Evolutionary conservation across 2,888 invertebrate species (phyloP).

Genomic region (Hyppa rectilinea): DNA sequence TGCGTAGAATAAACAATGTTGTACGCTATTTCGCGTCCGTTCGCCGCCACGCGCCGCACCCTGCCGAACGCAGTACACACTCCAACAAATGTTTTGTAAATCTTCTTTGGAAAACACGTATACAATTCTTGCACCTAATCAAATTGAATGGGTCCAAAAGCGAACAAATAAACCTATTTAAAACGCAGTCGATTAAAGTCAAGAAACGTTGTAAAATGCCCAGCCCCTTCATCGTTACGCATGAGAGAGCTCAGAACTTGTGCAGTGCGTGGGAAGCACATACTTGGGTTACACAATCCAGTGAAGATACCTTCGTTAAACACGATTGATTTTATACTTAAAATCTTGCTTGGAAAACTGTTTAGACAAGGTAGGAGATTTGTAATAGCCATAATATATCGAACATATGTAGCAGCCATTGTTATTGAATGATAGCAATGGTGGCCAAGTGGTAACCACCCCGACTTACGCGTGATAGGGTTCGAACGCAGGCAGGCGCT

Average conservation of each 20-base stretch:
- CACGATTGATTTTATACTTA: slow-evolving; percentile 69
- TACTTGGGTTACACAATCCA: slow-evolving; percentile 88
- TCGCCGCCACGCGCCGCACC: slow-evolving; percentile 79
- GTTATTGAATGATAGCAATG: no score
- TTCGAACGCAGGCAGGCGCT: no score
- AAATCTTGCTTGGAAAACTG: slow-evolving; percentile 51
- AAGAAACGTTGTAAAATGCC: slow-evolving; percentile 84
- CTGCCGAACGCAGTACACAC: slow-evolving; percentile 62
- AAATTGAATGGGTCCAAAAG: slow-evolving; percentile 60
- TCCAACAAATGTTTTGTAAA: slow-evolving; percentile 62
- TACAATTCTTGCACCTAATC: slow-evolving; percentile 36
- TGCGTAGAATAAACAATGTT: slow-evolving; percentile 88
- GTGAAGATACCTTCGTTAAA: slow-evolving; percentile 81
- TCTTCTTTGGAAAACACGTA: slow-evolving; percentile 49
- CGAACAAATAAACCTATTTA: slow-evolving; percentile 72
- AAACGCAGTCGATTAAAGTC: slow-evolving; percentile 79
- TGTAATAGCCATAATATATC: slow-evolving; percentile 6
- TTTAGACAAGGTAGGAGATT: slow-evolving; percentile 9
- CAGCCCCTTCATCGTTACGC: slow-evolving; percentile 88
- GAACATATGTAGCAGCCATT: slow-evolving; percentile 8
- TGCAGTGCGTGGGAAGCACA: slow-evolving; percentile 89
- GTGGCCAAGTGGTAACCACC: no score
- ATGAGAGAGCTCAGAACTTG: slow-evolving; percentile 79
- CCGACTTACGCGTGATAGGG: no score
- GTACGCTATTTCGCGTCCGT: slow-evolving; percentile 80